A percentile compares a stretch with the other conserved stretches of the same genome.
These are phyloP conservation scores for Trematocara caparti DNA, from an alignment of 2,797 vertebrate species.

Conservation along the genomic window DNA sequence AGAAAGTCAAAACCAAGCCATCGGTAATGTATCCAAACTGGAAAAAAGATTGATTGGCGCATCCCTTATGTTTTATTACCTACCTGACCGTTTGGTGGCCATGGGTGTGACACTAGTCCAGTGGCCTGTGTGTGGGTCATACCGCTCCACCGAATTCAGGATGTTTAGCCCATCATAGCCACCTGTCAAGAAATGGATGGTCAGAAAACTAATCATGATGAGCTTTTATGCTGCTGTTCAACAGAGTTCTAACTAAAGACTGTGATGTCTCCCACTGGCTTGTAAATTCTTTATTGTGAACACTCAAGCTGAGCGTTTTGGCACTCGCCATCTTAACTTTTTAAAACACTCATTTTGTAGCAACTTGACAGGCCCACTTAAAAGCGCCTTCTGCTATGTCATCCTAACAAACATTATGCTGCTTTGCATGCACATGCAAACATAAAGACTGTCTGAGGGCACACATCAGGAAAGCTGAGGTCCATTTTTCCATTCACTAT, in stretches of 20 bases:
- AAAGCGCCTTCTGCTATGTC: background rate
- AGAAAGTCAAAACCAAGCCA: background rate
- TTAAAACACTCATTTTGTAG: background rate
- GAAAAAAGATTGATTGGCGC: background rate
- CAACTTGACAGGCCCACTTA: background rate
- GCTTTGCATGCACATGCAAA: background rate
- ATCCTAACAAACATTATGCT: background rate
- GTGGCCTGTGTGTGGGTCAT: slow-evolving; percentile 97
- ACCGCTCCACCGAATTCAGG: slow-evolving; percentile 95
- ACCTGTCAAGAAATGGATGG: slow-evolving; percentile 70
- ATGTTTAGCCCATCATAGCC: slow-evolving; percentile 98
- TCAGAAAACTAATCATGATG: background rate
- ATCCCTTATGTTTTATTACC: background rate
- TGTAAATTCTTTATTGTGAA: background rate
- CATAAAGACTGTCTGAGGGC: rapidly evolving
- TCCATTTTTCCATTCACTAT: background rate
- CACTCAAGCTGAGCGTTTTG: background rate
- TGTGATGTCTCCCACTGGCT: no score
- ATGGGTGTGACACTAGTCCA: slow-evolving; percentile 98
- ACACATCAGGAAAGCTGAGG: background rate
- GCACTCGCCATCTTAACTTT: background rate
- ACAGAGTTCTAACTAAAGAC: background rate
- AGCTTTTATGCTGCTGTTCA: background rate
- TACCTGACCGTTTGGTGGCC: slow-evolving; percentile 97
- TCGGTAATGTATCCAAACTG: background rate